These are phyloP conservation scores for Bucorvus abyssinicus DNA, from an alignment of 2,797 vertebrate genomes.

Conservation along the genomic window DNA sequence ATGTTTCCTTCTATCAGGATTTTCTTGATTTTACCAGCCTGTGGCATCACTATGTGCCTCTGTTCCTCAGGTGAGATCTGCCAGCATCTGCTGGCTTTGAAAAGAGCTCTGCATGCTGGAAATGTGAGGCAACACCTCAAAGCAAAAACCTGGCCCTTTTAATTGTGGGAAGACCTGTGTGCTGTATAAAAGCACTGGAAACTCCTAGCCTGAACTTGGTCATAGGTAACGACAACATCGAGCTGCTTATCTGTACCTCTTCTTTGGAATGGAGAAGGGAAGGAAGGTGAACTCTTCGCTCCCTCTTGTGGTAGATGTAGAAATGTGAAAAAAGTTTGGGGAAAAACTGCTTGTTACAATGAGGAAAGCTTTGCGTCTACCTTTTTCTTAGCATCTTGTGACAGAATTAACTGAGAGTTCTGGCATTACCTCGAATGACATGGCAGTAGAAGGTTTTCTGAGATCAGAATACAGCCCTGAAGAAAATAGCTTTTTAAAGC, in stretches of 20 bases:
- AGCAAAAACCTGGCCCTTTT: not conserved
- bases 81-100: not conserved
- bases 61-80: not conserved
- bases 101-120: not conserved
- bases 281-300: constrained; percentile 35
- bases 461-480: not conserved
- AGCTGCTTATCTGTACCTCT: fast-evolving
- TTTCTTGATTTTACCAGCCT: not conserved
- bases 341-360: fast-evolving
- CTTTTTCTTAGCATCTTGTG: not conserved
- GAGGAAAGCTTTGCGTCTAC: not conserved
- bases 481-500: not conserved
- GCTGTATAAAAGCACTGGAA: not conserved
- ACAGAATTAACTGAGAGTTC: not conserved
- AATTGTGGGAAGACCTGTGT: not conserved
- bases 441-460: not conserved
- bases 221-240: fast-evolving
- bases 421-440: not conserved
- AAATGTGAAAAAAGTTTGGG: not conserved
- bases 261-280: not conserved
- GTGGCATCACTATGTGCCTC: not conserved
- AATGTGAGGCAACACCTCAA: not conserved
- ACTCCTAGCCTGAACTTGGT: not conserved
- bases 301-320: constrained; percentile 66
- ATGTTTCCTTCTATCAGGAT: not conserved